Conservation (phyloP, 2,797 vertebrate species). For the Micromesistius poutassou region DNA sequence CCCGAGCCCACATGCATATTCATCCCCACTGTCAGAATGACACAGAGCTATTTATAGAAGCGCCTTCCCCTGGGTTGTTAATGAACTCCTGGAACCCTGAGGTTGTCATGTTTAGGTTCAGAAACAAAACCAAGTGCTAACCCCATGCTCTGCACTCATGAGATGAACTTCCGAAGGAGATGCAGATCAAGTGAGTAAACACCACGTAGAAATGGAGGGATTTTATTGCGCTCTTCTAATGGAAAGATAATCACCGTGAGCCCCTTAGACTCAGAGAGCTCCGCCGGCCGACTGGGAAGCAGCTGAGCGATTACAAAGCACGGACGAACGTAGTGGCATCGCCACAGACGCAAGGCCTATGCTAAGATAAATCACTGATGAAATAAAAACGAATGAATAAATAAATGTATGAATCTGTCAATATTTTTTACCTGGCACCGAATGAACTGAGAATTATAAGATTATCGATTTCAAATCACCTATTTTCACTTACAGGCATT, state of each 20-base stretch:
- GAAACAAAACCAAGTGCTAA: conserved; percentile 4
- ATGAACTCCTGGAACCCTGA: neutral
- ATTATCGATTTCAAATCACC: neutral
- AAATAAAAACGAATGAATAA: neutral
- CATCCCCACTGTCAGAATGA: conserved; percentile 48
- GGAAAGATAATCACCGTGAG: conserved; percentile 29
- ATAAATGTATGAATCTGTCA: neutral
- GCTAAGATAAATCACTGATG: neutral
- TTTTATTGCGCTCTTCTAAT: neutral
- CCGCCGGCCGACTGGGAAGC: conserved; percentile 22
- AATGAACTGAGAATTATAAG: neutral
- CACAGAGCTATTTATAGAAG: conserved; percentile 43
- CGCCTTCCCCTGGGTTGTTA: conserved; percentile 28
- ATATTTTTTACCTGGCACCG: neutral
- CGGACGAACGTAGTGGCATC: conserved; percentile 15
- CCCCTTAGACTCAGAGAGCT: conserved; percentile 1
- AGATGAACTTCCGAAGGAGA: conserved; percentile 1
- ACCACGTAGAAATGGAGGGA: neutral
- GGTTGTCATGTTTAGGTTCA: neutral
- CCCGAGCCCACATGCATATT: conserved; percentile 67
- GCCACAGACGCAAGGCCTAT: neutral
- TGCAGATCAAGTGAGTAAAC: neutral
- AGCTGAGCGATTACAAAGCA: conserved; percentile 16
- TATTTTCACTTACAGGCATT: no score
- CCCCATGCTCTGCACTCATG: neutral